A percentile compares a stretch with the other conserved stretches of the same genome.
Evolutionary conservation across 2,113 vertebrate genomes (phyloP).

Genomic region (Engraulis encrasicolus): DNA sequence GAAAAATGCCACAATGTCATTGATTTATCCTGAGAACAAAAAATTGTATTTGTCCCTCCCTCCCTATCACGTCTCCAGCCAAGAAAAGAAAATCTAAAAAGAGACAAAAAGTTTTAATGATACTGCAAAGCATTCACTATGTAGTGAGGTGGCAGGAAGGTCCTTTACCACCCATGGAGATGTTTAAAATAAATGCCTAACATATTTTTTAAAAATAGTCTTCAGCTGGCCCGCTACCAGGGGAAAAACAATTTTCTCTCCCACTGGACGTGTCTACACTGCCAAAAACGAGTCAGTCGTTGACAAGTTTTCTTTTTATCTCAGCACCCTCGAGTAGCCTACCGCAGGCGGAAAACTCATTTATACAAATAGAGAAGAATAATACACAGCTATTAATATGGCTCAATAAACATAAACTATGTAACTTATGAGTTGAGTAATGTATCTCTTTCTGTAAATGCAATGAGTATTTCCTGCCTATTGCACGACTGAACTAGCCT

Average conservation of each 20-base stretch:
- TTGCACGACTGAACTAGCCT: too few relatives aligned
- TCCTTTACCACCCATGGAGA: neutral
- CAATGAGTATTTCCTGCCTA: too few relatives aligned
- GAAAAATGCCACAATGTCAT: neutral
- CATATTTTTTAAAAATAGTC: neutral
- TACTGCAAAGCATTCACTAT: neutral
- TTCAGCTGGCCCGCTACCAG: neutral
- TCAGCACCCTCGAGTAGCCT: neutral
- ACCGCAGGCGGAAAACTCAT: neutral
- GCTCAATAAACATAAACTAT: neutral
- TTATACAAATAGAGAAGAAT: neutral
- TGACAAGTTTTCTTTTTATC: neutral
- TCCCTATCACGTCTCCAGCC: neutral
- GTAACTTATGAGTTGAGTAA: too few relatives aligned
- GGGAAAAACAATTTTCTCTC: conserved; percentile 3
- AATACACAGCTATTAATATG: neutral
- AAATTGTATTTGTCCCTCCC: too few relatives aligned
- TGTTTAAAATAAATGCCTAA: neutral
- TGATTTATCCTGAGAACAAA: neutral
- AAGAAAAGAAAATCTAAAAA: neutral
- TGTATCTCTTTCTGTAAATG: too few relatives aligned
- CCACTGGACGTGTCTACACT: neutral
- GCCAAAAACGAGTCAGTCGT: neutral
- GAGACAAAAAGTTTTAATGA: neutral
- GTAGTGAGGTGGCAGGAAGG: neutral